Evolutionary conservation across 2,888 invertebrate species (phyloP).

Genomic region (Himalopsyche tibetana): DNA sequence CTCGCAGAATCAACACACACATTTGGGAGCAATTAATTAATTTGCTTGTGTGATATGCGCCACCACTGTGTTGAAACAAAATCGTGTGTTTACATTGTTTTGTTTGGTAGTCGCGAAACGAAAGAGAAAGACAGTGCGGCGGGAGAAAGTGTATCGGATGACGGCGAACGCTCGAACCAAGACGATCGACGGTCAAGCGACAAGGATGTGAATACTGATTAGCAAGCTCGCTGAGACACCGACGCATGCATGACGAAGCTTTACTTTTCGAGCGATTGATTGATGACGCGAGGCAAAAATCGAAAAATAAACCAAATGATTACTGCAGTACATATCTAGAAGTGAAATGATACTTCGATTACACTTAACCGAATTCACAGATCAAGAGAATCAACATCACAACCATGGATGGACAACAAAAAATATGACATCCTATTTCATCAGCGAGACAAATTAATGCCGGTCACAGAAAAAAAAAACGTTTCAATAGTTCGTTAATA

Average conservation of each 20-base stretch:
- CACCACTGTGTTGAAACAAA: constrained; percentile 2
- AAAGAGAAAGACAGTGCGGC: constrained; percentile 58
- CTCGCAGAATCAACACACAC: too few relatives aligned
- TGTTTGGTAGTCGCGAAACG: constrained; percentile 68
- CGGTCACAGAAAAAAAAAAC: too few relatives aligned
- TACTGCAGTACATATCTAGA: not conserved
- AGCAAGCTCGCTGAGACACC: constrained; percentile 20
- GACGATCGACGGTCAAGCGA: constrained; percentile 54
- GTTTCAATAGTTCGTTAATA: too few relatives aligned
- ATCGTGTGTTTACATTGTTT: constrained; percentile 21
- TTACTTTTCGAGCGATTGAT: not conserved
- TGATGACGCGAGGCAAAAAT: not conserved
- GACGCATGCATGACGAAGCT: constrained; percentile 3
- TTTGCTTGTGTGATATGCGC: not conserved
- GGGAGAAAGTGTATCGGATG: constrained; percentile 62
- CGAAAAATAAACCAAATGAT: not conserved
- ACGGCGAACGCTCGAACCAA: constrained; percentile 50
- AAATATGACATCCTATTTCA: too few relatives aligned
- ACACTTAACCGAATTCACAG: too few relatives aligned
- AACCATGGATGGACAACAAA: too few relatives aligned
- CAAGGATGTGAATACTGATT: constrained; percentile 62
- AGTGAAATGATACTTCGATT: too few relatives aligned
- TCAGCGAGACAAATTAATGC: too few relatives aligned
- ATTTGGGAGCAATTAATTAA: too few relatives aligned
- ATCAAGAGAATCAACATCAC: too few relatives aligned